Evolutionary conservation across 1,140 invertebrate species (phyloP).

Genomic region (Trichoplusia ni): DNA sequence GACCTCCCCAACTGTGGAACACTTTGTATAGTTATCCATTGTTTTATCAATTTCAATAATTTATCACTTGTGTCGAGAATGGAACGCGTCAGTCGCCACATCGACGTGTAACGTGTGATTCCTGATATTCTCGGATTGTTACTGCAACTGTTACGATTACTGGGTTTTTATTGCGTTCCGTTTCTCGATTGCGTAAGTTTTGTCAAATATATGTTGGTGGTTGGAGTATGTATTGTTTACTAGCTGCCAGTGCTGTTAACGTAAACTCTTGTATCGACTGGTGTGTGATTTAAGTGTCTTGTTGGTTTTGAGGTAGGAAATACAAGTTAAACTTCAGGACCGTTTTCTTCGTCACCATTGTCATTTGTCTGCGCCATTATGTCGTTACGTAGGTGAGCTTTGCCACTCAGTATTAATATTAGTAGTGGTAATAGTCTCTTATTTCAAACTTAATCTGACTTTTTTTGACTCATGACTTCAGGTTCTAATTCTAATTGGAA

Average conservation of each 20-base stretch:
- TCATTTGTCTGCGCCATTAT: too few relatives aligned
- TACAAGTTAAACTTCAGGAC: too few relatives aligned
- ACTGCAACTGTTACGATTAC: conserved; percentile 38
- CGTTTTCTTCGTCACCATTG: too few relatives aligned
- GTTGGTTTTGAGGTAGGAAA: too few relatives aligned
- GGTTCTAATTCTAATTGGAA: too few relatives aligned
- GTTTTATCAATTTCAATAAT: conserved; percentile 80
- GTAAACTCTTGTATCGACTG: not conserved
- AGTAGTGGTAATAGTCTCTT: too few relatives aligned
- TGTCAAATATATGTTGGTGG: not conserved
- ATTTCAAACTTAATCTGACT: too few relatives aligned
- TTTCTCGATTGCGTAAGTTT: conserved; percentile 38
- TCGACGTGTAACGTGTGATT: conserved; percentile 60
- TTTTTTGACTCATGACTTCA: too few relatives aligned
- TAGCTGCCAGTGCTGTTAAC: not conserved
- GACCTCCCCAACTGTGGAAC: conserved; percentile 73
- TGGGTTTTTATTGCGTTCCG: conserved; percentile 16
- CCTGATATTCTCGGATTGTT: conserved; percentile 64
- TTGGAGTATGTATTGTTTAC: not conserved
- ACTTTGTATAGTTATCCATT: conserved; percentile 72
- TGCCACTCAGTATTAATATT: too few relatives aligned
- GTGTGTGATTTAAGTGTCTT: too few relatives aligned
- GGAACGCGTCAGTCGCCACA: conserved; percentile 67
- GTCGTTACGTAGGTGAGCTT: too few relatives aligned
- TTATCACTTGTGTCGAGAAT: conserved; percentile 68